These are phyloP conservation scores for Hyperoplus immaculatus DNA, from an alignment of 2,797 vertebrate species.

Conservation along the genomic window DNA sequence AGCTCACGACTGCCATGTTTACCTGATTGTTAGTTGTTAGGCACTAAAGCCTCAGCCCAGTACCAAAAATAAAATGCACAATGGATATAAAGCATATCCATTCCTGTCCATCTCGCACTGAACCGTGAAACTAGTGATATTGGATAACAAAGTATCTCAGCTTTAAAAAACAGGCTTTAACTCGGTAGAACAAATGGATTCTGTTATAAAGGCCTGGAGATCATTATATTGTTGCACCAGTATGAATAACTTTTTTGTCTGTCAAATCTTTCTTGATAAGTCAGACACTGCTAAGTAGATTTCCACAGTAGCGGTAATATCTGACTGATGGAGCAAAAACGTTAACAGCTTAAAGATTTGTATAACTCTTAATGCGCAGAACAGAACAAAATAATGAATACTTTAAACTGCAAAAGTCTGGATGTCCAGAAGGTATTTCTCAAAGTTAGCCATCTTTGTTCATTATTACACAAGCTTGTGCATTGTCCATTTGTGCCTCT, in stretches of 20 bases:
- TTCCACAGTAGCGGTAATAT: background rate
- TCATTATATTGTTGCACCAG: background rate
- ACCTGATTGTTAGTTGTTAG: background rate
- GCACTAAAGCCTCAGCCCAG: slow-evolving; percentile 12
- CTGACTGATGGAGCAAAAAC: background rate
- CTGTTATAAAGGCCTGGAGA: background rate
- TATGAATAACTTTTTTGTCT: background rate
- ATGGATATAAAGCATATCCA: background rate
- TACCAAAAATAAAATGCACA: background rate
- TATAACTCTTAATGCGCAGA: background rate
- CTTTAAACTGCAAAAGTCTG: background rate
- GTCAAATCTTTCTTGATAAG: background rate
- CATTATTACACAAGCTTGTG: slow-evolving; percentile 83
- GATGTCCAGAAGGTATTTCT: background rate
- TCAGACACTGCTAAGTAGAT: background rate
- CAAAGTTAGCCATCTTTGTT: slow-evolving; percentile 63
- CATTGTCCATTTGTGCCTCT: slow-evolving; percentile 70
- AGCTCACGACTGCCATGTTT: background rate
- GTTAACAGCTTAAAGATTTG: background rate
- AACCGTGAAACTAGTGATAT: slow-evolving; percentile 4
- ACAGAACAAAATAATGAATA: background rate
- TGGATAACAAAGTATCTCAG: slow-evolving; percentile 7
- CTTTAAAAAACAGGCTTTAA: background rate
- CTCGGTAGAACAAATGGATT: background rate
- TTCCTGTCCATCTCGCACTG: background rate